Evolutionary conservation across 2,797 vertebrate genomes (phyloP), one percentile per base, ranked within the genome.

Genomic region (Benthosema pterotum): DNA sequence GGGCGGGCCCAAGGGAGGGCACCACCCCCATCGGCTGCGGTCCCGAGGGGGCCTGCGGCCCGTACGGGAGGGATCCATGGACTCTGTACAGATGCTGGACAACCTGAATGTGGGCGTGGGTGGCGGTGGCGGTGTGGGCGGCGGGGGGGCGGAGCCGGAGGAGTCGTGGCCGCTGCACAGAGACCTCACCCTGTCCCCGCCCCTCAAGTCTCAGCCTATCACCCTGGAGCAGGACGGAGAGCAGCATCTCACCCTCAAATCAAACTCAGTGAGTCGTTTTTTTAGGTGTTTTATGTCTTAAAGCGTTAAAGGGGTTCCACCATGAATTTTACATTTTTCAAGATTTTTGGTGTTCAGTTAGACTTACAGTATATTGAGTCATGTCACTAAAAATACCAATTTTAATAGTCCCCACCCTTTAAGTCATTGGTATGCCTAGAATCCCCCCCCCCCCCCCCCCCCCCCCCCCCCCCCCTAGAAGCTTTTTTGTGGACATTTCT

Each of bases 21-120:
- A 3, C 22, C 22, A 25, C 83, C 90, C 80, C 83, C 90, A 81
- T 84, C 80, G 89, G 80, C 85, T 90, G 76, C 87, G 92, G 55
- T 88, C 84, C 60, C 84, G 91, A 52, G 80, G 81, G 54, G 80
- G 81, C 71, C 88, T 91, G 25, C 86, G 89, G 65, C 83, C 87
- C 0, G 90, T 90, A 69, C 83, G 92, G 87, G 92, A 94, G 81
- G 90, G 88, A 53, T 96, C 95, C 11, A 86, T 92, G 79, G 96
- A 98, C 79, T 94, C 95, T 1, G 97, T 99, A 80, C 97, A 99
- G 92, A 96, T 97, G 94, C 94, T 99, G 92, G 96, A 96, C 90
- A 96, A 93, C 86, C 93, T 98, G 93, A 94, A 95, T 93, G 93
- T 96, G 64, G 22, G 22, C 22, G 22, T n/a, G 22, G 22, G 22